Conservation (phyloP, 2,113 vertebrate genomes). For the Prunella himalayana region DNA sequence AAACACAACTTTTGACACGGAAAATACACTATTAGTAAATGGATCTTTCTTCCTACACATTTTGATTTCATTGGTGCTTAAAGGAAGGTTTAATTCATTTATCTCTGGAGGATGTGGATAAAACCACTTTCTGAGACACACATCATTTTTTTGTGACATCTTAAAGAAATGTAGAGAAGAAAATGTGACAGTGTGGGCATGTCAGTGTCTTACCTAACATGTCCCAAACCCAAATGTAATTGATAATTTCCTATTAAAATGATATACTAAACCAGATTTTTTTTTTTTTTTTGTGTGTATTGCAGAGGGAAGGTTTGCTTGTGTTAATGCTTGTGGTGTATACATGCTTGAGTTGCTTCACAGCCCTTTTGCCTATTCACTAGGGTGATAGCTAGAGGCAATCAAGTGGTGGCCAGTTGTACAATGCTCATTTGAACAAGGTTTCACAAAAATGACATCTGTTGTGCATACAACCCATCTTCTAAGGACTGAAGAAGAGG, state of each 20-base stretch:
- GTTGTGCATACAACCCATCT: background rate
- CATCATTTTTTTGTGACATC: background rate
- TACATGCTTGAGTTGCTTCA: background rate
- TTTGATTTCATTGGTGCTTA: constrained; percentile 46
- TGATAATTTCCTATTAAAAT: background rate
- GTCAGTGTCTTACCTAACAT: background rate
- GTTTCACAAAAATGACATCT: constrained; percentile 34
- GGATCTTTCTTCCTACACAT: constrained; percentile 27
- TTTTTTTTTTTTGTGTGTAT: background rate
- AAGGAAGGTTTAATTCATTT: constrained; percentile 50
- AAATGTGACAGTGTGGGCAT: background rate
- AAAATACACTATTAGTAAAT: constrained; percentile 46
- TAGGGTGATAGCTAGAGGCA: background rate
- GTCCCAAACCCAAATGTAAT: background rate
- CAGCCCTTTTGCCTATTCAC: background rate
- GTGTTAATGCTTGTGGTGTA: background rate
- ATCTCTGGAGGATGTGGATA: constrained; percentile 29
- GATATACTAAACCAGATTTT: fast-evolving
- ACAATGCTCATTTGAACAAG: background rate
- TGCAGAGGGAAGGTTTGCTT: background rate
- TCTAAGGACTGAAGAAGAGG: constrained; percentile 20
- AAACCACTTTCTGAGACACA: constrained; percentile 1
- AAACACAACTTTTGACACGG: constrained; percentile 34
- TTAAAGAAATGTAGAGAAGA: background rate
- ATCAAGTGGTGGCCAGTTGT: background rate